These are phyloP conservation scores for Mormyrops boulengeri DNA, from an alignment of 2,797 vertebrate genomes.

Conservation along the genomic window DNA sequence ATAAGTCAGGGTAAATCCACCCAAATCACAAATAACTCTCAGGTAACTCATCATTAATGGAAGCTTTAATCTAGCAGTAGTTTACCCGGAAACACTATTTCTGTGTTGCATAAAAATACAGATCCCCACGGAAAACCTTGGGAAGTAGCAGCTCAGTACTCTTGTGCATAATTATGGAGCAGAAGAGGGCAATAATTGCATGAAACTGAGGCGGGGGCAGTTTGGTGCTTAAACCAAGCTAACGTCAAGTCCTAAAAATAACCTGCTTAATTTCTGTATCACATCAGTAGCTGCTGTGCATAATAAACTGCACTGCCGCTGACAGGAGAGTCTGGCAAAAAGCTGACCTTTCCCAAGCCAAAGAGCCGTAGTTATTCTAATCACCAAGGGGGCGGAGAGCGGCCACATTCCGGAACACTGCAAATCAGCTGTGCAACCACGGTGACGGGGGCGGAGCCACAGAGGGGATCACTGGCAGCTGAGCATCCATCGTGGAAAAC, in stretches of 20 bases:
- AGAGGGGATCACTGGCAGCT: neutral
- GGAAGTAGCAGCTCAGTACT: neutral
- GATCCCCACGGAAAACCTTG: neutral
- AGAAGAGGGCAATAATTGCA: neutral
- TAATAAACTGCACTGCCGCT: neutral
- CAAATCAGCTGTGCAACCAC: neutral
- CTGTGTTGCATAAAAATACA: neutral
- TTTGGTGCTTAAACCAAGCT: neutral
- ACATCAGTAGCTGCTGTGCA: neutral
- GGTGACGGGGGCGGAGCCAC: neutral
- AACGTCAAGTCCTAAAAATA: slow-evolving; percentile 22
- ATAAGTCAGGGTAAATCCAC: neutral
- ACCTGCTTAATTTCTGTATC: slow-evolving; percentile 5
- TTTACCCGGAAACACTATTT: neutral
- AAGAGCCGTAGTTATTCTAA: neutral
- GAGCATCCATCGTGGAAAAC: neutral
- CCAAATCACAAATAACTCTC: slow-evolving; percentile 35
- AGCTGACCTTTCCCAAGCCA: neutral
- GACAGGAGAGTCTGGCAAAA: neutral
- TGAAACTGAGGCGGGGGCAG: neutral
- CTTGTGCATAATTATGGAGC: neutral
- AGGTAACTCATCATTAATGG: slow-evolving; percentile 22
- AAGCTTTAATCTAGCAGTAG: neutral
- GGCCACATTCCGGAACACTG: neutral
- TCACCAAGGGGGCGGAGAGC: neutral